Base-by-base conservation (phyloP, 2,113 vertebrate species). In the Excalfactoria chinensis region DNA sequence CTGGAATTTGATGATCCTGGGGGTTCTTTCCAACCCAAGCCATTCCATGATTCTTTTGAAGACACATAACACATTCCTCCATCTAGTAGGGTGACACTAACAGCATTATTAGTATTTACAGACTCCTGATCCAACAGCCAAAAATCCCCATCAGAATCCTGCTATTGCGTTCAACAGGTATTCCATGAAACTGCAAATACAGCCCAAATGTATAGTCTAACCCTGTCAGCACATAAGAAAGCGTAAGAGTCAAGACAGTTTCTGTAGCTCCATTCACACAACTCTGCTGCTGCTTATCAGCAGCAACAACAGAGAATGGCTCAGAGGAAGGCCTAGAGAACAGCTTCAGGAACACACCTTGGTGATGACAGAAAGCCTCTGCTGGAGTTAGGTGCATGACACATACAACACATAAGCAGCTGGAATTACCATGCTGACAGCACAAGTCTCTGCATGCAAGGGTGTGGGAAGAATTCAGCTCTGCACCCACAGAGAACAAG, bases 371-470 rank as follows among this genome's bases (percentile, higher is more conserved):
- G 56, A 22, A 43, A 68, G 69, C 3, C 56, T 75, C 58, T 19
- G 51, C 46, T 72, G 30, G 0, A 3, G 67, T 43, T 51, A 49
- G 53, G 58, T 21, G 1, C 59, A 74, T 2, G 11, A 68, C 73
- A 84, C 17, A 19, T 32, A 44, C 62, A 69, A 30, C 82, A 93
- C 11, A 17, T 67, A 89, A 55, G 53, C 78, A 82, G 44, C 44
- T 78, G 71, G 62, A 84, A 71, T 48, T 0, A 0, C 69, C 60
- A 84, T 75, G 58, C 70, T 1, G 2, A 46, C 64, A 46, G 37
- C 0, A 0, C 0, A 1, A 58, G 71, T 30, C 44, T 66, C 11
- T 58, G 37, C 7, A 0, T 1, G 0, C 20, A 64, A 68, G 48
- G 30, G 34, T 11, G 30, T 41, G 49, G 35, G n/a, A 81, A 71